Conservation (phyloP, 2,113 vertebrate genomes). For the Proterorhinus semilunaris region DNA sequence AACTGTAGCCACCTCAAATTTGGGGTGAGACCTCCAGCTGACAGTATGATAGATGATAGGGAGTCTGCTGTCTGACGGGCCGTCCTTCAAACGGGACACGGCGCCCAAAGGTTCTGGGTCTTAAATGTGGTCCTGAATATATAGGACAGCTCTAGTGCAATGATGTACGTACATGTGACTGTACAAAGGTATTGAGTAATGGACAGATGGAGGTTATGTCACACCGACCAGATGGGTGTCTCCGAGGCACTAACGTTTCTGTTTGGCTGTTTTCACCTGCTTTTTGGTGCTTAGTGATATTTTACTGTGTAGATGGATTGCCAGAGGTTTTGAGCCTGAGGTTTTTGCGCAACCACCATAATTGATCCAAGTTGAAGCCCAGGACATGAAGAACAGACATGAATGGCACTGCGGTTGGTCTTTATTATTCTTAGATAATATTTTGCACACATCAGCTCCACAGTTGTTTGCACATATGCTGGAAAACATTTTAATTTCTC, state of each 20-base stretch:
- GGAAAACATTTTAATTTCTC: background rate
- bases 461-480: background rate
- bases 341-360: too few relatives aligned
- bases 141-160: background rate
- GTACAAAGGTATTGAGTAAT: background rate
- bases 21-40: background rate
- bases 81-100: background rate
- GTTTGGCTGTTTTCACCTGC: too few relatives aligned
- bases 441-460: background rate
- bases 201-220: slow-evolving; percentile 14
- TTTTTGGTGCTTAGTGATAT: too few relatives aligned
- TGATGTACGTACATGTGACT: background rate
- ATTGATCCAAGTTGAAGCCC: too few relatives aligned
- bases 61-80: background rate
- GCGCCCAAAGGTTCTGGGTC: slow-evolving; percentile 1
- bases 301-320: too few relatives aligned
- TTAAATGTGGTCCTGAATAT: slow-evolving; percentile 3
- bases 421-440: slow-evolving; percentile 1
- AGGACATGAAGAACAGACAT: too few relatives aligned
- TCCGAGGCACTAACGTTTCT: too few relatives aligned
- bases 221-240: slow-evolving; percentile 9
- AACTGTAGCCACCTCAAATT: background rate
- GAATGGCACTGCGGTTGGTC: background rate
- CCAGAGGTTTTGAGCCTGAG: too few relatives aligned
- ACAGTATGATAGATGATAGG: background rate